Evolutionary conservation across 2,113 vertebrate genomes (phyloP).

Genomic region (Lagopus leucura): DNA sequence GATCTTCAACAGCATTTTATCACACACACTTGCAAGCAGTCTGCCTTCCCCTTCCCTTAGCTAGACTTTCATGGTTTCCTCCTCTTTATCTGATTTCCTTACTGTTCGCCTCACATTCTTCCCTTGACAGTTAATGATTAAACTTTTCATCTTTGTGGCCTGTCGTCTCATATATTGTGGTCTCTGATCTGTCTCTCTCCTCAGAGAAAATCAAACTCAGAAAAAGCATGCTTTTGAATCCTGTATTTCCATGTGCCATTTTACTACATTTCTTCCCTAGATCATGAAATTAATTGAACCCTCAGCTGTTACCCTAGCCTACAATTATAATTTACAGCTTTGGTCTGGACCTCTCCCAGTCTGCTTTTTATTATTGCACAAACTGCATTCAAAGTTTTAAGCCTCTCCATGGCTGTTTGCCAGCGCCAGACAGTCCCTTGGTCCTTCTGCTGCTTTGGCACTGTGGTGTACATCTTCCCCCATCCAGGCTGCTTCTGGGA

Average conservation of each 20-base stretch:
- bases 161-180: neutral
- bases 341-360: neutral
- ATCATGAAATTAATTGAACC: neutral
- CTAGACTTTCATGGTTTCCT: neutral
- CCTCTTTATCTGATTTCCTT: neutral
- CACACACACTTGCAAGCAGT: neutral
- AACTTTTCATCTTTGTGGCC: neutral
- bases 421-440: neutral
- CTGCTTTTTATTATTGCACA: neutral
- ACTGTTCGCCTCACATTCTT: neutral
- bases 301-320: neutral
- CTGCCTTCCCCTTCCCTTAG: neutral
- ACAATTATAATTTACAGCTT: slow-evolving; percentile 3
- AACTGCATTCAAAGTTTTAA: neutral
- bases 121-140: neutral
- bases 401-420: neutral
- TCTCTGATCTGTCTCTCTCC: neutral
- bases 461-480: neutral
- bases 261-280: neutral
- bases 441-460: neutral
- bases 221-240: neutral
- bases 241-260: neutral
- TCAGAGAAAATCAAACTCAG: neutral
- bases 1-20: neutral
- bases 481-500: rapidly evolving